A percentile compares a stretch with the other conserved stretches of the same genome.
Conservation (phyloP, 2,888 invertebrate species). For the Campopleginae sp. region DNA sequence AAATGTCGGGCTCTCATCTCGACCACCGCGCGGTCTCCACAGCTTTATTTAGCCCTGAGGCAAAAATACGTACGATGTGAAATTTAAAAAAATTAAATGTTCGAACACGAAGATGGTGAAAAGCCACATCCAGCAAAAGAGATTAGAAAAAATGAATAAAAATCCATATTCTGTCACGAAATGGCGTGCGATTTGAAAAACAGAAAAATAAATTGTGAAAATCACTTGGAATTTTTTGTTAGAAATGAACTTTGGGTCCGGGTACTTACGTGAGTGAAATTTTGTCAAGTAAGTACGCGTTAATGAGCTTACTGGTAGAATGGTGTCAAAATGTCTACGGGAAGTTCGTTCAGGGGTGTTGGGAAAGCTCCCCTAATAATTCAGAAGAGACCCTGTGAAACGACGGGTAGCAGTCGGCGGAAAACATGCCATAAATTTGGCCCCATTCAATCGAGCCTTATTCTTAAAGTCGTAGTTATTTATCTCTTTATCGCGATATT, state of each 20-base stretch:
- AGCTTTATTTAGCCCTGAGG: too few relatives aligned
- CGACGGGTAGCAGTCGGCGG: conserved; percentile 41
- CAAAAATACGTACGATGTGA: too few relatives aligned
- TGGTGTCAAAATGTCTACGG: conserved; percentile 2
- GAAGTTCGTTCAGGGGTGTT: conserved; percentile 5
- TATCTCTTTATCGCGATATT: conserved; percentile 30
- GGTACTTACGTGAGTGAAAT: too few relatives aligned
- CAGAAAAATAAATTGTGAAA: background rate
- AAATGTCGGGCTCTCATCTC: too few relatives aligned
- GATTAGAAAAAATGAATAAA: too few relatives aligned
- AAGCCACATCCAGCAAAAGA: too few relatives aligned
- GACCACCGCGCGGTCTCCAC: too few relatives aligned
- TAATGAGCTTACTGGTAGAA: conserved; percentile 7
- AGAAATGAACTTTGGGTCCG: background rate
- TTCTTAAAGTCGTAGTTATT: conserved; percentile 26
- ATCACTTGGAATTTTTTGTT: background rate
- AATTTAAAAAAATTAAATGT: too few relatives aligned
- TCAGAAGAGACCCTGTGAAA: conserved; percentile 37
- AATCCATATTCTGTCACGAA: background rate
- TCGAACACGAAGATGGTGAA: too few relatives aligned
- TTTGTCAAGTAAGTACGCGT: background rate
- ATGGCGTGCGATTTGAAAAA: background rate
- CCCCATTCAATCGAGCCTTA: conserved; percentile 22
- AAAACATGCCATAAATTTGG: conserved; percentile 65
- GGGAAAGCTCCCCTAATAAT: background rate